phyloP scores from a whole-genome alignment of 2,797 vertebrate genomes.

The Crenuchus spilurus region DNA sequence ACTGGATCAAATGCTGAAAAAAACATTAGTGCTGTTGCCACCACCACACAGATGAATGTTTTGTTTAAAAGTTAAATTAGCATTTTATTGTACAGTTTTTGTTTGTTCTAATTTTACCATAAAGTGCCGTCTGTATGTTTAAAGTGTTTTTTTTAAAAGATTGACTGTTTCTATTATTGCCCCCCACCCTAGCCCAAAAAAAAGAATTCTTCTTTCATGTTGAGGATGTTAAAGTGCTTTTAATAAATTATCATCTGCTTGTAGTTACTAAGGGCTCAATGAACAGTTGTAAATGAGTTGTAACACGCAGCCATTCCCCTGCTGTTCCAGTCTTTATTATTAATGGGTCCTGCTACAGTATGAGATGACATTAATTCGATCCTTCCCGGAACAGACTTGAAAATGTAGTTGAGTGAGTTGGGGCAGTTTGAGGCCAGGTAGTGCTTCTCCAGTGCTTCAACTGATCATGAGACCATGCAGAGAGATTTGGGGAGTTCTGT shows the following conservation, averaged over 20 bases:
- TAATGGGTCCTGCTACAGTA: constrained; percentile 41
- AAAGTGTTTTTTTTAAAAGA: too few species aligned
- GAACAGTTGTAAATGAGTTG: constrained; percentile 19
- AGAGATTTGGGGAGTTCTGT: constrained; percentile 32
- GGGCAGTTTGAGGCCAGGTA: constrained; percentile 20
- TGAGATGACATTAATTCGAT: constrained; percentile 45
- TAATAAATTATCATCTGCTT: neutral
- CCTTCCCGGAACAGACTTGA: constrained; percentile 20
- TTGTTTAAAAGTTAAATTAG: too few species aligned
- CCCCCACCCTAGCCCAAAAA: too few species aligned
- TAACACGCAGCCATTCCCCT: constrained; percentile 8
- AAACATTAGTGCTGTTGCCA: too few species aligned
- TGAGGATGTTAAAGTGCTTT: too few species aligned
- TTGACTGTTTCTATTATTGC: too few species aligned
- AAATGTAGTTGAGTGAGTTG: constrained; percentile 33
- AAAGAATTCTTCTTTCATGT: too few species aligned
- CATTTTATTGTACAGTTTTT: too few species aligned
- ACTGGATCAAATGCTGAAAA: too few species aligned
- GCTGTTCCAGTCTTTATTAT: constrained; percentile 45
- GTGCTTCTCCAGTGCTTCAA: constrained; percentile 17
- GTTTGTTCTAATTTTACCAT: too few species aligned
- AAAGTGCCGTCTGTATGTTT: too few species aligned
- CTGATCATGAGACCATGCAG: constrained; percentile 33
- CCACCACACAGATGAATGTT: too few species aligned
- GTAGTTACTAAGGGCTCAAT: constrained; percentile 10